Evolutionary conservation across 1,140 invertebrate genomes (phyloP).

Genomic region (honey bee (Apis mellifera)): Amel_HAv3.1 CM009940.2:4715001-4715500

Average conservation of each 20-base stretch:
- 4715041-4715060: background rate
- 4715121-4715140: background rate
- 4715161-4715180: background rate
- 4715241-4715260: too few species aligned
- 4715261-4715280: too few species aligned
- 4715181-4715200: background rate
- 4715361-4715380: too few species aligned
- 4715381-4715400: background rate
- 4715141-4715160: background rate
- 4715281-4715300: too few species aligned
- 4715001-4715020: background rate
- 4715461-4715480: background rate
- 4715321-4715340: too few species aligned
- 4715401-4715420: background rate
- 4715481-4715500: slow-evolving; percentile 9
- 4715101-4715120: slow-evolving; percentile 5
- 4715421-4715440: background rate
- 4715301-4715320: too few species aligned
- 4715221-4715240: background rate
- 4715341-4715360: too few species aligned
- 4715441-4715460: background rate
- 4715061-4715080: background rate
- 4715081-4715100: background rate
- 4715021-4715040: background rate
- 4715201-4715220: background rate